Conservation (phyloP, 2,113 vertebrate species). For the Bos taurus region DNA sequence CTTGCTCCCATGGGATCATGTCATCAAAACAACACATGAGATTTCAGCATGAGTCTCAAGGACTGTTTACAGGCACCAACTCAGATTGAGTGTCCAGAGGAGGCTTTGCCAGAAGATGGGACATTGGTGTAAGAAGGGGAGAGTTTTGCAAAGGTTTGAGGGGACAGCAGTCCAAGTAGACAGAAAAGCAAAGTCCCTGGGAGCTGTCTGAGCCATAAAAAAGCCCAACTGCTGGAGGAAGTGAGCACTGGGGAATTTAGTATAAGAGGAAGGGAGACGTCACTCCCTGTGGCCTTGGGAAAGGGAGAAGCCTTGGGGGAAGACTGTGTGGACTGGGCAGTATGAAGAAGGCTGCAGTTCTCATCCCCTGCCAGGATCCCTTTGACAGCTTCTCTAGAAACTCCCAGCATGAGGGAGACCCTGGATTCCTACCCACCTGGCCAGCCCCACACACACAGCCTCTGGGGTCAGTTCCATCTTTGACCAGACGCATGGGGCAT, state of each 20-base stretch:
- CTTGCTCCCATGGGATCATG: neutral
- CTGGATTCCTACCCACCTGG: no score
- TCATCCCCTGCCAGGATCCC: neutral
- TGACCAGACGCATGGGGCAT: neutral
- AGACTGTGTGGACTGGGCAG: neutral
- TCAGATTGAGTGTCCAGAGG: neutral
- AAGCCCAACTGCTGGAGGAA: neutral
- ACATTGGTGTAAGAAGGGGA: neutral
- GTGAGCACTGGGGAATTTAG: no score
- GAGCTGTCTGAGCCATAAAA: neutral
- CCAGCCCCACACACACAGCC: neutral
- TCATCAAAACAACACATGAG: neutral
- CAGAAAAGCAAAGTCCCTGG: neutral
- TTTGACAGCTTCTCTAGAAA: neutral
- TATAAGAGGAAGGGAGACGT: rapidly evolving
- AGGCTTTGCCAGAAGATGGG: neutral
- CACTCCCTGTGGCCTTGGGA: neutral
- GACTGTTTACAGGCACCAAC: neutral
- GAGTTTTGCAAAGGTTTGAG: neutral
- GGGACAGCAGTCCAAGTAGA: neutral
- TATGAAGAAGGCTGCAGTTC: neutral
- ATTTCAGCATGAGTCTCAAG: neutral
- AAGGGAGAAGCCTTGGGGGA: neutral
- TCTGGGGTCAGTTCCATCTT: neutral
- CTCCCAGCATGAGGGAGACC: neutral